Evolutionary conservation across 2,888 invertebrate species (phyloP), one percentile per base, ranked within the genome.

Genomic region (Gymnocheta viridis): DNA sequence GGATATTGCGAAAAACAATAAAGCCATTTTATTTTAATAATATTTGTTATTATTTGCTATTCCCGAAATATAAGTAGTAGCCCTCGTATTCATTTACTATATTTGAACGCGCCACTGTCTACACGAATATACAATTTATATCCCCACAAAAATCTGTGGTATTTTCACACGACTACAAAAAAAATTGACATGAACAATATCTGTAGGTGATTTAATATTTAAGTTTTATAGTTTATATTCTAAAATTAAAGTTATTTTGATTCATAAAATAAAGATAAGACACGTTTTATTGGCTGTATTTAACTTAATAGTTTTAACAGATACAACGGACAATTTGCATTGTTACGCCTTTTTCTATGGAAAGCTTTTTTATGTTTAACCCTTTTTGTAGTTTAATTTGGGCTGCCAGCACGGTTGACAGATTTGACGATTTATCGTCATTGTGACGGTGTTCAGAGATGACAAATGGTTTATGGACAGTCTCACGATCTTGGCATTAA

Each of bases 211-310:
- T 62, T 66, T 73, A 70, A 44, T 72, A 35, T 22, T 54, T 27
- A 3, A 22, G 24, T 60, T 35, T 69, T 3, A 6, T 32, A 14
- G 51, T 32, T 64, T 2, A 6, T 44, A 44, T 44, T 17, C 29
- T 29, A 22, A 17, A 64, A 29, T 41, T 56, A 56, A 41, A 76
- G 12, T 64, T 32, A 17, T 10, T 73, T 17, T 27, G 66, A 54
- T 66, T 24, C 17, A 7, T 27, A 24, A 10, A 19, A 41, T 10
- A 41, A 38, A 44, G 69, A 69, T 62, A 79, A 70, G 69, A 72
- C 64, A 72, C 70, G 64, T 72, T 70, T 64, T 54, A 35, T 56
- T 62, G 44, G 44, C 10, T 32, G 19, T 54, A 62, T 44, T 72
- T 51, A 70, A 62, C 10, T 41, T 70, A 54, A 64, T 70, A 24